These are phyloP conservation scores for Schizothorax lantsangensis DNA, from an alignment of 2,797 vertebrate species.

Conservation along the genomic window DNA sequence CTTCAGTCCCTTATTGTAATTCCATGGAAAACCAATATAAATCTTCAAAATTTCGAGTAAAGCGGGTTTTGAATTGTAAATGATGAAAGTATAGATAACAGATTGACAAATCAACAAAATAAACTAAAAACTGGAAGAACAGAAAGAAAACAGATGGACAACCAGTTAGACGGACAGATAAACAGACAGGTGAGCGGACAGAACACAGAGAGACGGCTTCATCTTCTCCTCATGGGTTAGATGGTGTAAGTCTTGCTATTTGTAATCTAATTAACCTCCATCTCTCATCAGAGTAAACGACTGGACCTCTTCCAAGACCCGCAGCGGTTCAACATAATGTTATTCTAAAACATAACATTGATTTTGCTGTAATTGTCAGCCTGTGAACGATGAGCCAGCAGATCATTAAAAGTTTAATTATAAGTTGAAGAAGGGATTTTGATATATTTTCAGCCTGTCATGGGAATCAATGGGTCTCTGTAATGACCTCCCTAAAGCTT, in stretches of 20 bases:
- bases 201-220: not conserved
- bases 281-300: slow-evolving; percentile 5
- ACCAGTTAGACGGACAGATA: not conserved
- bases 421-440: slow-evolving; percentile 3
- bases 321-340: slow-evolving; percentile 4
- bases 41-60: not conserved
- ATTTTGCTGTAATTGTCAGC: slow-evolving; percentile 31
- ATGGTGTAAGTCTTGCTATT: slow-evolving; percentile 3
- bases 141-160: not conserved
- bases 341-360: slow-evolving; percentile 36
- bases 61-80: not conserved
- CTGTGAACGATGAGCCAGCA: slow-evolving; percentile 6
- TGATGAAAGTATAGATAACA: not conserved
- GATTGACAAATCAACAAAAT: not conserved
- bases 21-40: not conserved
- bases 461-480: slow-evolving; percentile 14
- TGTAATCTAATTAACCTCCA: slow-evolving; percentile 30
- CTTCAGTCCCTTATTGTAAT: not conserved
- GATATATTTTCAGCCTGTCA: not conserved
- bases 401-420: slow-evolving; percentile 41
- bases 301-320: slow-evolving; percentile 26
- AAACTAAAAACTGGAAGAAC: not conserved
- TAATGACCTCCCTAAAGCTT: not conserved
- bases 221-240: slow-evolving; percentile 7
- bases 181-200: not conserved